A percentile compares a stretch with the other conserved stretches of the same genome.
These are phyloP conservation scores for Peromyscus attwateri DNA, from an alignment of 2,797 vertebrate genomes.

Conservation along the genomic window DNA sequence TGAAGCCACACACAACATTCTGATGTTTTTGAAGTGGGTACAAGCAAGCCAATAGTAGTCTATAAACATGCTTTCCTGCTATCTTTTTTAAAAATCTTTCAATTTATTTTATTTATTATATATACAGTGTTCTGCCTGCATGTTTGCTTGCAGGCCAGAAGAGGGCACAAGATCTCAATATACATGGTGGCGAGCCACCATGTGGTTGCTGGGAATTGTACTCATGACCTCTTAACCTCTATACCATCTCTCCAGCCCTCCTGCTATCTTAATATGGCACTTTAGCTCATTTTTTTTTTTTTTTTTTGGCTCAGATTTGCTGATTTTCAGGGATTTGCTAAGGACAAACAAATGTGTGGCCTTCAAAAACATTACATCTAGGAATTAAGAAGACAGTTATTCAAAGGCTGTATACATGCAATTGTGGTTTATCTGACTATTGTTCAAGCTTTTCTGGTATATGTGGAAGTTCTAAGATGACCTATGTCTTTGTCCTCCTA, in stretches of 20 bases:
- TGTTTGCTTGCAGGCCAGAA: no score
- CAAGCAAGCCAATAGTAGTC: not conserved
- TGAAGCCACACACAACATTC: not conserved
- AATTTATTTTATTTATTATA: no score
- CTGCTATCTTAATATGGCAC: not conserved
- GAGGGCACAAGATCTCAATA: no score
- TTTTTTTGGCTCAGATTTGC: slow-evolving; percentile 49
- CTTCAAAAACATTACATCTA: slow-evolving; percentile 12
- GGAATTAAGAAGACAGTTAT: slow-evolving; percentile 26
- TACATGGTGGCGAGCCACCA: no score
- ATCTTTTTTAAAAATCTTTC: no score
- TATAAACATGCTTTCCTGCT: not conserved
- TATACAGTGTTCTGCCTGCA: no score
- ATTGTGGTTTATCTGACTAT: not conserved
- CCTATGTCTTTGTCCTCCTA: not conserved
- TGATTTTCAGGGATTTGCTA: not conserved
- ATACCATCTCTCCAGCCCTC: no score
- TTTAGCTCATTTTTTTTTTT: not conserved
- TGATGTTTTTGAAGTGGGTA: not conserved
- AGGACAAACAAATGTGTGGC: not conserved
- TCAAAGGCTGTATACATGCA: not conserved
- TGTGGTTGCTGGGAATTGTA: no score
- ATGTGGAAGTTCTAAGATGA: slow-evolving; percentile 23
- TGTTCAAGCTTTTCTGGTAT: not conserved
- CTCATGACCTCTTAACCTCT: no score